Conservation (phyloP, 2,888 invertebrate genomes). For the Hypomecis atomaria region DNA sequence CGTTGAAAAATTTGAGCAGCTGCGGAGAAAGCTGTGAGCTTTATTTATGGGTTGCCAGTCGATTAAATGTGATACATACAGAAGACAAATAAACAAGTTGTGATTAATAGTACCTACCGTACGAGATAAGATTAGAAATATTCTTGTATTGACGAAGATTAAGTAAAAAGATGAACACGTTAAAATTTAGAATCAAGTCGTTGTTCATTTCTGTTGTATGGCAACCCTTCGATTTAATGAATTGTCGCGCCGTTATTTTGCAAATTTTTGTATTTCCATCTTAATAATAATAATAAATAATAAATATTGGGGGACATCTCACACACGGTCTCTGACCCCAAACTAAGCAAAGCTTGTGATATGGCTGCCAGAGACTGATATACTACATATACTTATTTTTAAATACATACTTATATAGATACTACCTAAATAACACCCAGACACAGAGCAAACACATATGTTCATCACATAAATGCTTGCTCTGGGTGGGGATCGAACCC, state of each 20-base stretch:
- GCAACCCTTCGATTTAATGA: slow-evolving; percentile 67
- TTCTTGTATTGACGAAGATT: slow-evolving; percentile 28
- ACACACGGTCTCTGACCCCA: too few relatives aligned
- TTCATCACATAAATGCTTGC: too few relatives aligned
- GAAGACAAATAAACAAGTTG: background rate
- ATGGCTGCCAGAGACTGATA: too few relatives aligned
- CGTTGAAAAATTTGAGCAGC: slow-evolving; percentile 76
- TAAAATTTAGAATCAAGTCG: slow-evolving; percentile 25
- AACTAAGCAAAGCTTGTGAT: too few relatives aligned
- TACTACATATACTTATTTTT: too few relatives aligned
- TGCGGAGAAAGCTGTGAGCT: slow-evolving; percentile 82
- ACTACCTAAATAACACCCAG: too few relatives aligned
- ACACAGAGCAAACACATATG: too few relatives aligned
- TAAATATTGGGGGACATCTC: too few relatives aligned
- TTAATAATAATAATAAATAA: too few relatives aligned
- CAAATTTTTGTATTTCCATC: slow-evolving; percentile 45
- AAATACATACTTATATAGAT: too few relatives aligned
- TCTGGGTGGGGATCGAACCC: too few relatives aligned
- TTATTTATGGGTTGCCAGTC: slow-evolving; percentile 67
- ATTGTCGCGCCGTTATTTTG: slow-evolving; percentile 57
- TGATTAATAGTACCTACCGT: slow-evolving; percentile 18
- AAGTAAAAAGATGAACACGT: slow-evolving; percentile 24
- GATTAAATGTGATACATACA: slow-evolving; percentile 6
- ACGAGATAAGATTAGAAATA: slow-evolving; percentile 27
- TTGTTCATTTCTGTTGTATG: slow-evolving; percentile 46